Base-by-base conservation (phyloP, 23 tunicate species). In the Pegea sp. region DNA sequence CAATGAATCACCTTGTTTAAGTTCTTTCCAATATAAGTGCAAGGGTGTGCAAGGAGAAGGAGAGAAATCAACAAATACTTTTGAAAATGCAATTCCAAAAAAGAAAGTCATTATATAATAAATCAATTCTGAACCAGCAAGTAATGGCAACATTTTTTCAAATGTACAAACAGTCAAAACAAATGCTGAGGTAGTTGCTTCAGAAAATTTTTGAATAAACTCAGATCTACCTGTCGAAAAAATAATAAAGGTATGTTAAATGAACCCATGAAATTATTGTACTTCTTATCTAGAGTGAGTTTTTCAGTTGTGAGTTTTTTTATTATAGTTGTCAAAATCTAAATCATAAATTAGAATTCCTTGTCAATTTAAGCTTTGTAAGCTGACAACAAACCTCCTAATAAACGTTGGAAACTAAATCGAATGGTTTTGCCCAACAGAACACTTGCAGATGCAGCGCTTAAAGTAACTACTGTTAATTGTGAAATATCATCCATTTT, bases 11-110 rank as follows among this genome's bases (percentile, higher is more conserved):
- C 46, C 16, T 38, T 38, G 11, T 8, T 38, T 38, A 8, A 38
- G 16, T 8, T 8, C 11, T 38, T 11, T 11, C 46, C 46, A 38
- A 38, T 38, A 8, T 38, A 8, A 8, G 46, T 8, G 46, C 16
- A 38, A 38, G 16, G 46, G 46, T 38, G 46, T 38, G 46, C 46
- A 38, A 38, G 46, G 46, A 8, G 46, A 38, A 8, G 46, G 46
- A 8, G 46, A 38, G 16, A 38, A 38, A 16, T 38, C 46, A 11
- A 38, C 11, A 38, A 38, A 38, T 8, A 38, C 46, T 38, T 16
- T 38, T 11, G 13, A 8, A 16, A 8, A 38, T 16, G 16, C 16
- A 16, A 38, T 16, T 8, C 46, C 46, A 38, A 8, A 38, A 38
- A 38, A 16, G 16, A 38, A 38, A 38, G 46, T 38, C 46, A 38